phyloP scores from a whole-genome alignment of 2,888 invertebrate species.

The Lissocephala sabroskyi region DNA sequence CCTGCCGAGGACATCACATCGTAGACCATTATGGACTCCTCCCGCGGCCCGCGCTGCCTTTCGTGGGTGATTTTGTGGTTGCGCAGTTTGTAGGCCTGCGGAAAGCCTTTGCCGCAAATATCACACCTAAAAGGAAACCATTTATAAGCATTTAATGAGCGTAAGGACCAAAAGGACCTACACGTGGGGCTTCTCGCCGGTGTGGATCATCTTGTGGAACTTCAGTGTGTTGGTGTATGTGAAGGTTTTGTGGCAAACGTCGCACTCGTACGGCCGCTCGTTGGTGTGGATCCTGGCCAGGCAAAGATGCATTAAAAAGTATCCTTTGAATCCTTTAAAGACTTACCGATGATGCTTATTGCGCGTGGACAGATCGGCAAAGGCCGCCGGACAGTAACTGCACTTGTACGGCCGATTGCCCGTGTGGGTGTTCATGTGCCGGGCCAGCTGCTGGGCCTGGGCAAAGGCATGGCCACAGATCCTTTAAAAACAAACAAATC shows the following conservation, averaged over 20 bases:
- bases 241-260: conserved; percentile 69
- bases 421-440: conserved; percentile 72
- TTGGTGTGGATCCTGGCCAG: conserved; percentile 65
- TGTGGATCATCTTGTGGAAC: conserved; percentile 70
- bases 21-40: conserved; percentile 11
- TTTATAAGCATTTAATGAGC: background rate
- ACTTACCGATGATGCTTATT: conserved; percentile 71
- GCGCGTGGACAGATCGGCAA: conserved; percentile 71
- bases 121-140: too few relatives aligned
- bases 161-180: too few relatives aligned
- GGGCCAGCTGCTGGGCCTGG: conserved; percentile 69
- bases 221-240: conserved; percentile 70
- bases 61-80: conserved; percentile 60
- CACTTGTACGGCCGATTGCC: conserved; percentile 72
- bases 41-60: conserved; percentile 36
- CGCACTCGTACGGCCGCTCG: conserved; percentile 69
- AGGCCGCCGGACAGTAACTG: conserved; percentile 69
- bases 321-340: background rate
- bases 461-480: conserved; percentile 71
- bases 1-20: too few relatives aligned
- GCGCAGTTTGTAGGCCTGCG: conserved; percentile 63
- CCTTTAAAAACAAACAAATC: conserved; percentile 33
- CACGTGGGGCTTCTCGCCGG: conserved; percentile 69
- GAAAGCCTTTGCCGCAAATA: conserved; percentile 66
- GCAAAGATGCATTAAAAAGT: background rate